Percentiles rank a stretch among this genome's conserved stretches.
phyloP scores from a whole-genome alignment of 2,113 vertebrate genomes.

The Paramisgurnus dabryanus region DNA sequence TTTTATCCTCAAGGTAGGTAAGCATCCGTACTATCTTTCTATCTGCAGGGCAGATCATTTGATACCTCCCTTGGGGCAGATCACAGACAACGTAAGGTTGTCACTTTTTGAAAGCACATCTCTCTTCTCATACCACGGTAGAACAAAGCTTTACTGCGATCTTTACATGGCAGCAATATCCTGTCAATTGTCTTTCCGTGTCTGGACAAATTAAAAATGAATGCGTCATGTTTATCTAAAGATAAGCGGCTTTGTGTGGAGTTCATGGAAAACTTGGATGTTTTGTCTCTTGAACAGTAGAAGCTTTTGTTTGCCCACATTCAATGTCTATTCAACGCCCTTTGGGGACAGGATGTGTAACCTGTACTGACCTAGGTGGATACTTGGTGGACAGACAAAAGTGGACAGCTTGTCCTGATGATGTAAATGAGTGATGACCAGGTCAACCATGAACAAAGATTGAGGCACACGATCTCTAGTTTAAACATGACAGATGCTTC shows the following conservation, averaged over 20 bases:
- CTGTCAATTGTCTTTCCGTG: conserved; percentile 11
- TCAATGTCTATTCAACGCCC: background rate
- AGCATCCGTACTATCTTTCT: background rate
- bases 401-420: conserved; percentile 15
- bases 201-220: conserved; percentile 32
- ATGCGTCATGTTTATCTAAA: conserved; percentile 36
- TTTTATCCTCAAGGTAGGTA: conserved; percentile 32
- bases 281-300: conserved; percentile 3
- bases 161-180: background rate
- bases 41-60: conserved; percentile 33
- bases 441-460: background rate
- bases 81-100: conserved; percentile 5
- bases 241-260: background rate
- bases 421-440: conserved; percentile 9
- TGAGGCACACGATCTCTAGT: background rate
- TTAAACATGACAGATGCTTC: conserved; percentile 13
- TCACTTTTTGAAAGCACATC: conserved; percentile 21
- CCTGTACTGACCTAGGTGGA: conserved; percentile 16
- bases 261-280: conserved; percentile 19
- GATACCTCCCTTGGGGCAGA: conserved; percentile 14
- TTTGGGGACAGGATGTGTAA: background rate
- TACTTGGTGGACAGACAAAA: background rate
- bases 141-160: background rate
- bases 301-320: conserved; percentile 15
- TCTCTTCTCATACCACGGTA: background rate